Evolutionary conservation across 2,113 vertebrate species (phyloP).

Genomic region (Myrmecophaga tridactyla): DNA sequence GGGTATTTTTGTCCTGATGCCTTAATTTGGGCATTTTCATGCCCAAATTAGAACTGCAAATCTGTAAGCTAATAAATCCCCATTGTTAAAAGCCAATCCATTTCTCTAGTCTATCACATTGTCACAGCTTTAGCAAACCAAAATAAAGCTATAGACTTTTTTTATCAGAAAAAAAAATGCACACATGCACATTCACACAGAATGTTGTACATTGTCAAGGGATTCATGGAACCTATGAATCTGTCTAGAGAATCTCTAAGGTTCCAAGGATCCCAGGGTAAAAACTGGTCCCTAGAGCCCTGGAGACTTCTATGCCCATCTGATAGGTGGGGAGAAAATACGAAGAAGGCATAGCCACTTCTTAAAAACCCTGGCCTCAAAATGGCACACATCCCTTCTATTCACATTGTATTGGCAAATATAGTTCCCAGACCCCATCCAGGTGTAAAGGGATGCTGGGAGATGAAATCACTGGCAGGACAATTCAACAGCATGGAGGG

Average conservation of each 20-base stretch:
- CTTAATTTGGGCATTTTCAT: too few species aligned
- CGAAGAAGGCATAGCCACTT: neutral
- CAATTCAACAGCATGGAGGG: too few species aligned
- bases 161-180: neutral
- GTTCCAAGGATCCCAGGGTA: neutral
- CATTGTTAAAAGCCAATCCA: too few species aligned
- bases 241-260: neutral
- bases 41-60: too few species aligned
- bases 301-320: neutral
- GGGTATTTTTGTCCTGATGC: too few species aligned
- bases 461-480: neutral
- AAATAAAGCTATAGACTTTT: neutral
- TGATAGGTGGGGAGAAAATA: neutral
- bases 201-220: neutral
- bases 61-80: too few species aligned
- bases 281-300: neutral
- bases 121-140: too few species aligned
- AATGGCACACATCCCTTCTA: neutral
- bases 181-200: neutral
- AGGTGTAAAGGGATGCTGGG: neutral
- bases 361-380: neutral
- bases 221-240: neutral
- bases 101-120: too few species aligned
- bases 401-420: neutral
- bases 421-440: neutral